Percentiles rank a stretch among this genome's conserved stretches.
Conservation (phyloP, 2,888 invertebrate genomes). For the Pseudococcus longispinus region DNA sequence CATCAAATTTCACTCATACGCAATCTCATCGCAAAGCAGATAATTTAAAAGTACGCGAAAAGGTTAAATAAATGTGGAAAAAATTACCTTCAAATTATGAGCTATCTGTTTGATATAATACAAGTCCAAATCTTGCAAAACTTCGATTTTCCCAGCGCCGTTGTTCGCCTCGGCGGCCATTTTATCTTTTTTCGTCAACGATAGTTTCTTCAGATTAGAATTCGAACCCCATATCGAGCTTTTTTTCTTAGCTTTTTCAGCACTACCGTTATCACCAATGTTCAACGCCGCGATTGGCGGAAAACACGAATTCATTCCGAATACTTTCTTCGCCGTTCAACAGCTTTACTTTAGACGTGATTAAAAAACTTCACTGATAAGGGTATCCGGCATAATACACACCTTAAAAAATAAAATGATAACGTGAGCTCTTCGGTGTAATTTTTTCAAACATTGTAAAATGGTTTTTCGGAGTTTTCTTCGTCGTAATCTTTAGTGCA, state of each 20-base stretch:
- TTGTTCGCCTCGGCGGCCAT: not conserved
- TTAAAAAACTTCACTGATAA: constrained; percentile 5
- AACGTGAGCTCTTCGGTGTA: not conserved
- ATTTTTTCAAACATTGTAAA: not conserved
- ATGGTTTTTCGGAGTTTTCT: not conserved
- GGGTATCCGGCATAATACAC: constrained; percentile 25
- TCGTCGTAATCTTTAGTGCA: not conserved
- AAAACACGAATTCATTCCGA: constrained; percentile 66
- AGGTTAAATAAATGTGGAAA: not conserved
- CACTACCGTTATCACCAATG: constrained; percentile 61
- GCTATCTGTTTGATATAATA: constrained; percentile 68
- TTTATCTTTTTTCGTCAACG: constrained; percentile 26
- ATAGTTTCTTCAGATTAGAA: constrained; percentile 5
- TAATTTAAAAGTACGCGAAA: not conserved
- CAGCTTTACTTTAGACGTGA: not conserved
- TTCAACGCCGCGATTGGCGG: constrained; percentile 65
- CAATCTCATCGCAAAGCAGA: not conserved
- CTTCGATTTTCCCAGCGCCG: constrained; percentile 64
- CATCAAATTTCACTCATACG: constrained; percentile 24
- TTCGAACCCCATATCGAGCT: constrained; percentile 42
- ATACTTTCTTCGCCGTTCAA: not conserved
- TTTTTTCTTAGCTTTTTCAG: constrained; percentile 46
- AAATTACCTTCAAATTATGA: constrained; percentile 66
- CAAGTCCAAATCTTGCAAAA: constrained; percentile 67
- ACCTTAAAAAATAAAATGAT: constrained; percentile 29